Evolutionary conservation across 2,797 vertebrate genomes (phyloP).

Genomic region (Cygnus olor): DNA sequence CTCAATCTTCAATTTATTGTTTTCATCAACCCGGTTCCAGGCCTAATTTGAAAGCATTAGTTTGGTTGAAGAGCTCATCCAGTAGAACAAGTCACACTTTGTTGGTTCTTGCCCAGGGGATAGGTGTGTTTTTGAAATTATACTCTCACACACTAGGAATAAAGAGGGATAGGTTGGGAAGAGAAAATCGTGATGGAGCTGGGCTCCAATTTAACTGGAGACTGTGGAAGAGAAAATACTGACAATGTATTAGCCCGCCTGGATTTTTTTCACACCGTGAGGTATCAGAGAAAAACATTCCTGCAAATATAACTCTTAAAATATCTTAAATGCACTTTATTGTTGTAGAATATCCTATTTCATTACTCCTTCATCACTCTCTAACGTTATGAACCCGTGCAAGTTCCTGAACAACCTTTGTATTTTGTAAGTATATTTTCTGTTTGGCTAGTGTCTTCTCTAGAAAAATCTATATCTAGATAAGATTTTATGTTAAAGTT

Average conservation of each 20-base stretch:
- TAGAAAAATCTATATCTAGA: not conserved
- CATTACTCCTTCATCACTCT: not conserved
- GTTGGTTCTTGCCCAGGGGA: conserved; percentile 41
- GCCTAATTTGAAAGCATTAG: conserved; percentile 25
- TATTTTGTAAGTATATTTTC: not conserved
- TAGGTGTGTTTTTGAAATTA: conserved; percentile 58
- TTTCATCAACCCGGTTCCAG: not conserved
- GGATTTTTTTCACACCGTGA: not conserved
- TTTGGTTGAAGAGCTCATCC: conserved; percentile 20
- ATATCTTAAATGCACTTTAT: not conserved
- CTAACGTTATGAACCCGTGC: not conserved
- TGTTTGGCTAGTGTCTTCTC: not conserved
- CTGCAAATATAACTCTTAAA: not conserved
- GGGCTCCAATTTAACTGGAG: conserved; percentile 6
- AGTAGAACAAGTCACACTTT: conserved; percentile 52
- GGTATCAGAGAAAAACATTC: not conserved
- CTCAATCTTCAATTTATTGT: not conserved
- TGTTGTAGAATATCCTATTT: not conserved
- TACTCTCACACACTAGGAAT: not conserved
- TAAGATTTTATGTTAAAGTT: not conserved
- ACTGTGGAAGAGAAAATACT: not conserved
- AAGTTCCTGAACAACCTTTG: not conserved
- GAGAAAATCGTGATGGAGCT: not conserved
- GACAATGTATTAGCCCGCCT: not conserved
- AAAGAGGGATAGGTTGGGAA: not conserved